Base-by-base conservation (phyloP, 2,797 vertebrate species). In the Anabas testudineus region DNA sequence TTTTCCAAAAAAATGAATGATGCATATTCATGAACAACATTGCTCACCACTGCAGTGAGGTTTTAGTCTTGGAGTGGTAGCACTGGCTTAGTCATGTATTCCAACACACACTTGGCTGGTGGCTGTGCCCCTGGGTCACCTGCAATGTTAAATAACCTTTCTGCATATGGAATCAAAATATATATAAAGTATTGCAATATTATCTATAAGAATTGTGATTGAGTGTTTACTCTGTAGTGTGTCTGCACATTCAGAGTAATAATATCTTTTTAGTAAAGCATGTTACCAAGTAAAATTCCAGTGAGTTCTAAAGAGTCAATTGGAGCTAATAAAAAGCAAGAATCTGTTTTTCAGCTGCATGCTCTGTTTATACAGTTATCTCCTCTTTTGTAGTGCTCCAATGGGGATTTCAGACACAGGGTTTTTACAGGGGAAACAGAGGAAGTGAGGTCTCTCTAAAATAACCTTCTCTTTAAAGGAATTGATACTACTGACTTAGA, bases 291-390 rank as follows among this genome's bases (percentile, higher is more conserved):
- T 58, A 21, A 58, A 58, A 63, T 64, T 7, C 30, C 32, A 10
- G 10, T 5, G 18, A 16, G 21, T 39, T 22, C 45, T 41, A 16
- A 49, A 60, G 36, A 71, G 22, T 62, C n/a, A 28, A 39, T 52
- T 45, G 19, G 18, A 22, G 43, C 30, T 56, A 49, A 49, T 42
- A 36, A 63, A 58, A 45, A 39, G 19, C 30, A 4, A 15, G 45
- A 63, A 63, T 51, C 24, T 36, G 16, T 67, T 75, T 47, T 49
- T 67, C 21, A 61, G 18, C 41, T 71, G n/a, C 18, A 15, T 15
- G 13, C 13, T 46, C 52, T 54, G 34, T 10, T 55, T 37, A 47
- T 49, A 36, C 8, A 43, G 41, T 41, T 41, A 36, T n/a, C 19
- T 57, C 22, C 21, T 52, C 13, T 37, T 37, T 16, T 22, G 39